Evolutionary conservation across 2,888 invertebrate genomes (phyloP).

Genomic region (Creontiades dilutus): DNA sequence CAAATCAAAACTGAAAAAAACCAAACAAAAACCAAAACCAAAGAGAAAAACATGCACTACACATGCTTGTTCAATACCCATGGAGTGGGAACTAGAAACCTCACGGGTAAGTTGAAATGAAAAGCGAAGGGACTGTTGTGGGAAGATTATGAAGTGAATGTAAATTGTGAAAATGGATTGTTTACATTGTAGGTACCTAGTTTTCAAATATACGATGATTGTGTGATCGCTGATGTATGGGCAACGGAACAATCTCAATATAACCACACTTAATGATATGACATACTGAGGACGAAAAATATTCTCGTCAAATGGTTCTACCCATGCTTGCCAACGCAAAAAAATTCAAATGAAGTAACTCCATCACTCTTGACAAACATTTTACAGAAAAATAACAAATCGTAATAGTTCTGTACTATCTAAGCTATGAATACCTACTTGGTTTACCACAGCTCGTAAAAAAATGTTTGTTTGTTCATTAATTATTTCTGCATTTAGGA

Average conservation of each 20-base stretch:
- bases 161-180: neutral
- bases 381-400: neutral
- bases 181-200: neutral
- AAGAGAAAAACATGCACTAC: constrained; percentile 55
- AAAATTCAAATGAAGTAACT: constrained; percentile 17
- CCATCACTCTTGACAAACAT: neutral
- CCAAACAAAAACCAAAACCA: constrained; percentile 6
- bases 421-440: neutral
- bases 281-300: neutral
- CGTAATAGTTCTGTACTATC: neutral
- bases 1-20: constrained; percentile 34
- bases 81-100: neutral
- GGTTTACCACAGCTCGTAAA: neutral
- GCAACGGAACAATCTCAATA: constrained; percentile 1
- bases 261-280: neutral
- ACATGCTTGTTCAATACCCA: constrained; percentile 18
- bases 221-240: no score
- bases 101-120: neutral
- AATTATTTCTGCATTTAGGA: neutral
- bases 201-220: neutral
- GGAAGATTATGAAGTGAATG: neutral
- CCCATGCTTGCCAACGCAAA: constrained; percentile 10
- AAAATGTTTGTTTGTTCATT: neutral
- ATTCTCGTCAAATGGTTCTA: constrained; percentile 61
- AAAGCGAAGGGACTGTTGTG: neutral